phyloP scores from a whole-genome alignment of 2,113 vertebrate genomes.

The Myotis brandtii region DNA sequence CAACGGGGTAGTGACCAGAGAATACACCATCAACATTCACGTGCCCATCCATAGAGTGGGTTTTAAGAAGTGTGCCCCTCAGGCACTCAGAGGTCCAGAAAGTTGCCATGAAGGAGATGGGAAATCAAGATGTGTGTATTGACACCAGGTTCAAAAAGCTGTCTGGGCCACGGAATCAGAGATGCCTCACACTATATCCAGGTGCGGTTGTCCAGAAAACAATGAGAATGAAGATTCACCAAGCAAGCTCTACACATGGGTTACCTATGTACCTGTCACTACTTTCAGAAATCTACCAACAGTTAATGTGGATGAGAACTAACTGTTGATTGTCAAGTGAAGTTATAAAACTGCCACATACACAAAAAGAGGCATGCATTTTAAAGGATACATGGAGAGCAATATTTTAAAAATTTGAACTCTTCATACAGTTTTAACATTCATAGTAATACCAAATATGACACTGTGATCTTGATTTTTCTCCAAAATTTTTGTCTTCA shows the following conservation, averaged over 20 bases:
- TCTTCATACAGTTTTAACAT: neutral
- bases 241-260: neutral
- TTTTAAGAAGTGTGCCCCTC: neutral
- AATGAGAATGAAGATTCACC: neutral
- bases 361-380: neutral
- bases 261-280: neutral
- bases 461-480: slow-evolving; percentile 11
- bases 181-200: neutral
- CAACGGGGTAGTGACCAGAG: neutral
- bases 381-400: neutral
- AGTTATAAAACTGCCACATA: neutral
- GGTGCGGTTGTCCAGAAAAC: neutral
- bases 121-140: neutral
- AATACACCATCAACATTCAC: neutral
- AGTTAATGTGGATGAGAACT: neutral
- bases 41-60: neutral
- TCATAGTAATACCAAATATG: neutral
- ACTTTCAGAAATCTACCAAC: neutral
- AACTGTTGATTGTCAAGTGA: neutral
- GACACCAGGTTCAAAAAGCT: neutral
- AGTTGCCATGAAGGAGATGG: too few relatives aligned
- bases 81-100: neutral
- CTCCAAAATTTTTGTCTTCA: neutral
- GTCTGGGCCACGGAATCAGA: neutral
- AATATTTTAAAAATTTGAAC: neutral